phyloP scores from a whole-genome alignment of 2,797 vertebrate genomes.

The Pipistrellus kuhlii region DNA sequence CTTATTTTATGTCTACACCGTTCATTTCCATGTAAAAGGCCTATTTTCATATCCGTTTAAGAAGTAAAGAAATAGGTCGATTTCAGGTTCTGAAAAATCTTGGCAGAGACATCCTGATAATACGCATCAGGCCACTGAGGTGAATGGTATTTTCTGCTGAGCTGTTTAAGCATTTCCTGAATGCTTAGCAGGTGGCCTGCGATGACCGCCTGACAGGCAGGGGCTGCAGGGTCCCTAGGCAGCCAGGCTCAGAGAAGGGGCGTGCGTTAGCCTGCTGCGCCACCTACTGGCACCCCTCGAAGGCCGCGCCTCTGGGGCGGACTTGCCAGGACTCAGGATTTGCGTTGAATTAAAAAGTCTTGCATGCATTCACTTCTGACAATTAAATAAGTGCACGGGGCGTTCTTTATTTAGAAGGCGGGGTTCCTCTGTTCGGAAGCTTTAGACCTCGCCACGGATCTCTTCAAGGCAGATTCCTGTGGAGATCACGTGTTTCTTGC shows the following conservation, averaged over 20 bases:
- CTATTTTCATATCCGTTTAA: background rate
- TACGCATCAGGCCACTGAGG: background rate
- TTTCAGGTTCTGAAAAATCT: constrained; percentile 8
- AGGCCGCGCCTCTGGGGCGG: background rate
- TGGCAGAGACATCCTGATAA: constrained; percentile 27
- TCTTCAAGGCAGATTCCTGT: background rate
- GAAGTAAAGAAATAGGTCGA: constrained; percentile 1
- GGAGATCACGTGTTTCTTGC: background rate
- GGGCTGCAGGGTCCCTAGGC: background rate
- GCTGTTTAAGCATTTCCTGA: background rate
- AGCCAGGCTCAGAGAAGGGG: fast-evolving
- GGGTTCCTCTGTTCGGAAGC: background rate
- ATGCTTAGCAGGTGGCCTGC: background rate
- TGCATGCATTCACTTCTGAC: background rate
- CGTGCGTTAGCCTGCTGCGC: background rate
- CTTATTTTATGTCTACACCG: background rate
- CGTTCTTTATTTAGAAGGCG: background rate
- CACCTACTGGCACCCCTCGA: constrained; percentile 35
- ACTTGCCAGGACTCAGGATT: background rate
- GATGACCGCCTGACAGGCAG: background rate
- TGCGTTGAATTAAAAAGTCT: background rate
- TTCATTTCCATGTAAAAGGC: background rate
- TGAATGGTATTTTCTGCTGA: constrained; percentile 23
- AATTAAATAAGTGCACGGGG: background rate
- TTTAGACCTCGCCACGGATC: background rate